Evolutionary conservation across 2,888 invertebrate genomes (phyloP).

Genomic region (Dione vanillae): DNA sequence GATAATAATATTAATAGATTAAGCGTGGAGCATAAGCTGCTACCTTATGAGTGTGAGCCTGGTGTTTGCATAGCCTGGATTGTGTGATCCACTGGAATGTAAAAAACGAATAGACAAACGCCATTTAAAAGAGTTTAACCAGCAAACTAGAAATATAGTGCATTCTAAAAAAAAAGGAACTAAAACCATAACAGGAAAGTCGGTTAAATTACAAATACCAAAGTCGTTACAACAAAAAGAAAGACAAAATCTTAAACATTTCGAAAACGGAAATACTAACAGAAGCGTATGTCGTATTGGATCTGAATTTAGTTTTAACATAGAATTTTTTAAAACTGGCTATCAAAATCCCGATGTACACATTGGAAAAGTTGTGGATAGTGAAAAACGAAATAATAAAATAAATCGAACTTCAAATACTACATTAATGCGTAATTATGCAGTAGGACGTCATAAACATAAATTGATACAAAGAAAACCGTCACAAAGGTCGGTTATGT

Average conservation of each 20-base stretch:
- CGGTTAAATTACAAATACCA: slow-evolving; percentile 29
- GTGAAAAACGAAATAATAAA: background rate
- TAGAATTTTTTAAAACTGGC: slow-evolving; percentile 49
- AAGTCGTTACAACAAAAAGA: slow-evolving; percentile 10
- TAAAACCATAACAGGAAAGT: slow-evolving; percentile 6
- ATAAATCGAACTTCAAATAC: slow-evolving; percentile 1
- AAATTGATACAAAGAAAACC: background rate
- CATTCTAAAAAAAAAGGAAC: slow-evolving; percentile 27
- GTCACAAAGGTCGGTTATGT: background rate
- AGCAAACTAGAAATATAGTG: slow-evolving; percentile 23
- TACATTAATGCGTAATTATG: background rate
- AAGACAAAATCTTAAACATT: background rate
- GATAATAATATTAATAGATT: background rate
- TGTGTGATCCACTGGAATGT: slow-evolving; percentile 48
- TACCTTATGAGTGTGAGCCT: slow-evolving; percentile 58
- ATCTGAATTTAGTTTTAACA: slow-evolving; percentile 49
- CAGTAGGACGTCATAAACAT: background rate
- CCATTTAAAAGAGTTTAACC: slow-evolving; percentile 26
- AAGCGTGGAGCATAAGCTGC: slow-evolving; percentile 31
- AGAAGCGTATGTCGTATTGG: slow-evolving; percentile 47
- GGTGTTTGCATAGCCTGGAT: slow-evolving; percentile 55
- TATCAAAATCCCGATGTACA: background rate
- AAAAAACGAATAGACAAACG: slow-evolving; percentile 37
- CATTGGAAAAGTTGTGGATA: background rate
- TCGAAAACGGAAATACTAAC: background rate